Conservation (phyloP, 1,140 invertebrate genomes). For the Tyrophagus putrescentiae region DNA sequence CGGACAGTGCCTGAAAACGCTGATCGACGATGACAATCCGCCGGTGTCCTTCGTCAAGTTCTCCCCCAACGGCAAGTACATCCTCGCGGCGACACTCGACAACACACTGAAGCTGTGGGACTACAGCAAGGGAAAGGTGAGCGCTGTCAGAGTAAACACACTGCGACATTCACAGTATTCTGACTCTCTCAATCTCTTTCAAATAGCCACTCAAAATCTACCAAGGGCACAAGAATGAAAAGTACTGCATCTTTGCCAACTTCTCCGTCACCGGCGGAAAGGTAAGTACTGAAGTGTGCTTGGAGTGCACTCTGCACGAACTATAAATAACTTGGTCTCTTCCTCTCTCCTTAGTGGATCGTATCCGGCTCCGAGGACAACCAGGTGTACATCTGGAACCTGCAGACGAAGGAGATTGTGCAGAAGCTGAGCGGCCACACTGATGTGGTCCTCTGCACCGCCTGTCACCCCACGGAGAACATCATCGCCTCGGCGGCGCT, state of each 20-base stretch:
- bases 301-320: not conserved
- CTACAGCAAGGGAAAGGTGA: constrained; percentile 69
- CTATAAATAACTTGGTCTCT: constrained; percentile 7
- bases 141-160: no score
- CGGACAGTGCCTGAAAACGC: constrained; percentile 95
- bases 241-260: constrained; percentile 99
- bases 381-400: constrained; percentile 98
- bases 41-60: constrained; percentile 99
- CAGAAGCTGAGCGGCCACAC: constrained; percentile 93
- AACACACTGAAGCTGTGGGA: constrained; percentile 98
- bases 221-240: constrained; percentile 94
- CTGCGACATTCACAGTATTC: no score
- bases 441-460: constrained; percentile 92
- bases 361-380: constrained; percentile 99
- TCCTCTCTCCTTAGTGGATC: constrained; percentile 67
- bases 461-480: constrained; percentile 94
- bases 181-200: no score
- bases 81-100: constrained; percentile 90
- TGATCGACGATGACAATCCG: constrained; percentile 67
- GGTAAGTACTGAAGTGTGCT: constrained; percentile 39
- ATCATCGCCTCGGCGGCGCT: constrained; percentile 96
- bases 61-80: constrained; percentile 99
- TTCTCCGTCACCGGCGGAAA: constrained; percentile 99
- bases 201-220: constrained; percentile 84
- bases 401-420: constrained; percentile 97